Evolutionary conservation across 2,888 invertebrate genomes (phyloP), one percentile per base, ranked within the genome.

Genomic region (Liodrosophila aerea): DNA sequence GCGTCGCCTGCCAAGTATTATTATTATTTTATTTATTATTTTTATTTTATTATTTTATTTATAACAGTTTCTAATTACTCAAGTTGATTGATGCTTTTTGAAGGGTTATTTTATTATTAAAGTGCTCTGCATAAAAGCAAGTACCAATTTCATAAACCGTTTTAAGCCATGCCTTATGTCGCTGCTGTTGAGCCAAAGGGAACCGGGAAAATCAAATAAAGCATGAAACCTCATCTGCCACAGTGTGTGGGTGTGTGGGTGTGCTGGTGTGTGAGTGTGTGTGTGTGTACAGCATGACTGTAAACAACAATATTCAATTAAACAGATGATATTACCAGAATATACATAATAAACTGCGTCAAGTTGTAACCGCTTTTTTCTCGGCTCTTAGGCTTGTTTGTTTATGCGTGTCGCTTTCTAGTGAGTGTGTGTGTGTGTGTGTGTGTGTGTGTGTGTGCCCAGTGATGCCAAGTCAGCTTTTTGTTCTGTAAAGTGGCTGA

Each of bases 301-400:
- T 58, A 60, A 59, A 61, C 45, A 70, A 64, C 54, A 39, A 67
- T 73, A 76, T 76, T 73, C 67, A 76, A 75, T 73, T 71, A 76
- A 67, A 76, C 60, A 39, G 52, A 46, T 61, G 53, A 46, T 57
- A 66, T 64, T n/a, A n/a, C n/a, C n/a, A n/a, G n/a, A n/a, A n/a
- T 49, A 64, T 45, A 47, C 52, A 71, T 60, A 71, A 71, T 60
- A 71, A 71, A 53, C 58, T 40, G 56, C 37, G 51, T 59, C 61
- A 61, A 70, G 58, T 53, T 64, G 53, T 36, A 39, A 31, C 39
- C 44, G 45, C 27, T 51, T 46, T 46, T 37, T 27, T 22, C 8
- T 37, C 7, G 53, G 29, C 53, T 46, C 46, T 47, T 43, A 54
- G 22, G 47, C 37, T 27, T 60, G 22, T 47, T 57, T 40, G 18